A percentile compares a stretch with the other conserved stretches of the same genome.
Evolutionary conservation across 2,888 invertebrate genomes (phyloP).

Genomic region (Balanococcus diminutus): DNA sequence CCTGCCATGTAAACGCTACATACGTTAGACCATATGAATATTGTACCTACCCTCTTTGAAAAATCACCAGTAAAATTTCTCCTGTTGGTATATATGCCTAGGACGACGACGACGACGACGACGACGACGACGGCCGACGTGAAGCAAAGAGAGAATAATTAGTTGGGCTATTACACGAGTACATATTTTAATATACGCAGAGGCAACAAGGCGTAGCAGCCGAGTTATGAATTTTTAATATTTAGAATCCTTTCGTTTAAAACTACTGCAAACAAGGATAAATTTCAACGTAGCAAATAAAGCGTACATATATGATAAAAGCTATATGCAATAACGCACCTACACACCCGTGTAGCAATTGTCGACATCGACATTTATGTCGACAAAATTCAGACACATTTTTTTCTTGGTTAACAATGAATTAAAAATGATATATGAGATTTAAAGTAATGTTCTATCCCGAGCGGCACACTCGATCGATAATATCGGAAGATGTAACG

Average conservation of each 20-base stretch:
- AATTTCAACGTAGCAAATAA: background rate
- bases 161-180: conserved; percentile 2
- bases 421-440: too few species aligned
- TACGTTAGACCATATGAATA: background rate
- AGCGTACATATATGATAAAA: background rate
- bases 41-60: background rate
- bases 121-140: background rate
- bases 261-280: background rate
- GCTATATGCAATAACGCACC: background rate
- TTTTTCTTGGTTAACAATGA: too few species aligned
- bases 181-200: background rate
- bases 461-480: too few species aligned
- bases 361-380: too few species aligned
- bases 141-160: conserved; percentile 22
- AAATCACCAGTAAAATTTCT: background rate
- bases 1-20: background rate
- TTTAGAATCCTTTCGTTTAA: background rate
- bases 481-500: too few species aligned
- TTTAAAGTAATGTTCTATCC: too few species aligned
- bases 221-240: conserved; percentile 13
- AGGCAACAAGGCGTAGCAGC: conserved; percentile 19
- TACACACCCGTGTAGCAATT: too few species aligned
- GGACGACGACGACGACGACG: too few species aligned
- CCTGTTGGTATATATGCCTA: background rate
- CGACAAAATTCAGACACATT: too few species aligned